Evolutionary conservation across 2,888 invertebrate species (phyloP).

Genomic region (Mesorhabditis sp.): DNA sequence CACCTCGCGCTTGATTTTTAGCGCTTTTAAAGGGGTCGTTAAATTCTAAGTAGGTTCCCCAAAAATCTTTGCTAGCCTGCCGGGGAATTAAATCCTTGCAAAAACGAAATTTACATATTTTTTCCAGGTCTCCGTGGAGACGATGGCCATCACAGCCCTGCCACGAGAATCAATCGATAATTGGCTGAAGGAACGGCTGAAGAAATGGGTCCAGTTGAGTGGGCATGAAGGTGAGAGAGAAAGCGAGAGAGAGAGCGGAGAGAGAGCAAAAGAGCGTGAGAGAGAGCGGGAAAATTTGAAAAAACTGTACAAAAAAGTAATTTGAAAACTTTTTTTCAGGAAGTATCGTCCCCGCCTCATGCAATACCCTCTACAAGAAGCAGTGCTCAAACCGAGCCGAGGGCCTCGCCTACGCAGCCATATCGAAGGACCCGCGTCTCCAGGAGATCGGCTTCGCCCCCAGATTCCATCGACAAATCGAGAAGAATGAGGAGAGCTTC

Average conservation of each 20-base stretch:
- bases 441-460: conserved; percentile 58
- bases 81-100: no score
- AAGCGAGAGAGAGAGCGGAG: not conserved
- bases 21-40: no score
- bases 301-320: conserved; percentile 8
- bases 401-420: conserved; percentile 59
- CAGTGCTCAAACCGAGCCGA: conserved; percentile 60
- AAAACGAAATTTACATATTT: no score
- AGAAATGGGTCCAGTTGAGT: conserved; percentile 54
- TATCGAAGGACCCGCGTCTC: conserved; percentile 47
- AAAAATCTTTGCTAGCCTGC: no score
- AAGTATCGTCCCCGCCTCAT: conserved; percentile 56
- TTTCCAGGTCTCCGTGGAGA: conserved; percentile 55
- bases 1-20: no score
- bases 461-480: conserved; percentile 60
- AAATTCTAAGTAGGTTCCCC: no score
- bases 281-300: not conserved
- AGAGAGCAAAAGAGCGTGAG: not conserved
- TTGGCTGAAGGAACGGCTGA: conserved; percentile 56
- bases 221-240: conserved; percentile 49
- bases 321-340: conserved; percentile 25
- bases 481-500: conserved; percentile 67
- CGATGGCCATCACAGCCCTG: conserved; percentile 56
- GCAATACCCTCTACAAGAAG: conserved; percentile 58
- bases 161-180: conserved; percentile 45